These are phyloP conservation scores for Leptura quadrifasciata DNA, from an alignment of 2,888 invertebrate species.

Conservation along the genomic window DNA sequence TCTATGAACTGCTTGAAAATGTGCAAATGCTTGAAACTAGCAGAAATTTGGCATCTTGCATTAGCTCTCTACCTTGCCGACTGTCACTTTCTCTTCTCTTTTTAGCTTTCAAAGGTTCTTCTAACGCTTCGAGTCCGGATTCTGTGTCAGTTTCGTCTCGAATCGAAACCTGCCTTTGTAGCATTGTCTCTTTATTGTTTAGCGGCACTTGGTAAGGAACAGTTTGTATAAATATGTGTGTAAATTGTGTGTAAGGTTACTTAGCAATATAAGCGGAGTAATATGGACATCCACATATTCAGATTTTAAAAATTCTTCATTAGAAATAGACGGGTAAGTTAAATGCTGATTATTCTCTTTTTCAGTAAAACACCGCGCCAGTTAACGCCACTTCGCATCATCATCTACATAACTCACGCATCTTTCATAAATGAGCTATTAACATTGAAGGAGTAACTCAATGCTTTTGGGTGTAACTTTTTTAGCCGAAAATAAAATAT, in stretches of 20 bases:
- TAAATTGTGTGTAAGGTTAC: constrained; percentile 24
- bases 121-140: constrained; percentile 79
- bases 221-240: constrained; percentile 36
- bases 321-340: not conserved
- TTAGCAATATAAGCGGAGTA: not conserved
- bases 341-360: too few species aligned
- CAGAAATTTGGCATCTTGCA: constrained; percentile 50
- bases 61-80: constrained; percentile 77
- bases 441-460: too few species aligned
- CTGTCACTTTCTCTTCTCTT: constrained; percentile 77
- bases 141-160: constrained; percentile 77
- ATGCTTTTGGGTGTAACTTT: too few species aligned
- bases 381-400: too few species aligned
- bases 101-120: constrained; percentile 80
- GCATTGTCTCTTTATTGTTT: constrained; percentile 80
- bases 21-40: constrained; percentile 51
- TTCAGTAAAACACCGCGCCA: too few species aligned
- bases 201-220: constrained; percentile 76
- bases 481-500: too few species aligned
- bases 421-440: too few species aligned
- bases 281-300: not conserved
- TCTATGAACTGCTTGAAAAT: constrained; percentile 34
- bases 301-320: not conserved
- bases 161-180: constrained; percentile 80
- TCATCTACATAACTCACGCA: too few species aligned